phyloP scores from a whole-genome alignment of 1,140 invertebrate genomes.

The Magallana angulata region DNA sequence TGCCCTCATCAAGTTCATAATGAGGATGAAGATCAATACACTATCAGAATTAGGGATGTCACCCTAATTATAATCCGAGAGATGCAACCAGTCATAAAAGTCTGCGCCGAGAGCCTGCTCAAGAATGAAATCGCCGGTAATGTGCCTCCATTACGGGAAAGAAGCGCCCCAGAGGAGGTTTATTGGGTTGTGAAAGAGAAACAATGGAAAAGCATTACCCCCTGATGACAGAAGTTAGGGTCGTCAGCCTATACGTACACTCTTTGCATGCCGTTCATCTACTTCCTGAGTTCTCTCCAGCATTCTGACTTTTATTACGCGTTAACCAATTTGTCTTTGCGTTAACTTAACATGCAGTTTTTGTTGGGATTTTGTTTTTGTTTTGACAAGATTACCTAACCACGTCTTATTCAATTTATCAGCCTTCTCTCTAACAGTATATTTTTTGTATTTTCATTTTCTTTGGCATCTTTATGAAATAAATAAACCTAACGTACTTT shows the following conservation, averaged over 20 bases:
- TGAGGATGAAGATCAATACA: background rate
- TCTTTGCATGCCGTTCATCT: too few species aligned
- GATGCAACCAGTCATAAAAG: background rate
- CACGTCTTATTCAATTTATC: background rate
- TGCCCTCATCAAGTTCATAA: background rate
- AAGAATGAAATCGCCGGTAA: conserved; percentile 3
- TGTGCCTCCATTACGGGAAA: background rate
- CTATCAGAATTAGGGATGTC: background rate
- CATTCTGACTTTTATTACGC: background rate
- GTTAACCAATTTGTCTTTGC: background rate
- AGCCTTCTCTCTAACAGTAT: background rate
- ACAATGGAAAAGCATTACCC: conserved; percentile 24
- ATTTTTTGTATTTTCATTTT: too few species aligned
- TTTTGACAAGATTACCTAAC: conserved; percentile 13
- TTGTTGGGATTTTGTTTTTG: too few species aligned
- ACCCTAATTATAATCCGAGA: conserved; percentile 5
- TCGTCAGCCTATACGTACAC: background rate
- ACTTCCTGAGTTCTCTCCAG: background rate
- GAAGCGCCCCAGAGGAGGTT: background rate
- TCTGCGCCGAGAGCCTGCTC: background rate
- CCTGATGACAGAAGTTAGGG: background rate
- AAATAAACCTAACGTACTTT: too few species aligned
- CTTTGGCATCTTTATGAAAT: too few species aligned
- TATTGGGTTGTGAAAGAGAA: conserved; percentile 26
- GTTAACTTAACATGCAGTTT: background rate